These are phyloP conservation scores for Cyclina sinensis DNA, from an alignment of 1,140 invertebrate genomes.

Conservation along the genomic window DNA sequence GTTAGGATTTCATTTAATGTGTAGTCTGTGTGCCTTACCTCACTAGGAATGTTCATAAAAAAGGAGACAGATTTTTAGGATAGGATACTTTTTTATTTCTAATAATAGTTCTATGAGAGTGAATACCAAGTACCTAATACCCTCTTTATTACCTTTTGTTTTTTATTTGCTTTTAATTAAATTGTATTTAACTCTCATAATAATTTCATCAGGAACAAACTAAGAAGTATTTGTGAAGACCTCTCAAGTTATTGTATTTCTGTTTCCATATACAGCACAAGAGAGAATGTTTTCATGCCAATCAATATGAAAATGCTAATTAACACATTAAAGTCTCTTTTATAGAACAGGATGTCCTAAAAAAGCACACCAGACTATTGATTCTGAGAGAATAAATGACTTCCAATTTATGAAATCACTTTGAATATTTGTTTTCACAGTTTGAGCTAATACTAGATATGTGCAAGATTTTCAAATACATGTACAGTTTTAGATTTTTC, in stretches of 20 bases:
- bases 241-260: constrained; percentile 27
- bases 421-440: neutral
- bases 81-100: no score
- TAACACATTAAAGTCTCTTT: constrained; percentile 22
- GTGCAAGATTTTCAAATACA: no score
- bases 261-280: neutral
- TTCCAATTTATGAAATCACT: constrained; percentile 26
- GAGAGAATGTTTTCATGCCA: neutral
- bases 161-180: constrained; percentile 18
- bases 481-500: no score
- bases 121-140: no score
- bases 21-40: no score
- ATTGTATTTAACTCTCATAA: neutral
- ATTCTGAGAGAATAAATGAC: constrained; percentile 13
- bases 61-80: no score
- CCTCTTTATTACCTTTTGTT: neutral
- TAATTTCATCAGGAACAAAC: neutral
- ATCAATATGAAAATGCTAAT: constrained; percentile 13
- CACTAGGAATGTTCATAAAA: no score
- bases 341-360: constrained; percentile 20
- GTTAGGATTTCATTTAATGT: no score
- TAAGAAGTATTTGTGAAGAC: constrained; percentile 2
- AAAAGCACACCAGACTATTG: constrained; percentile 23
- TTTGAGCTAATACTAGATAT: no score
- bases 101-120: no score